A percentile compares a stretch with the other conserved stretches of the same genome.
phyloP scores from a whole-genome alignment of 2,888 invertebrate species.

The Leucoptera coffeella region DNA sequence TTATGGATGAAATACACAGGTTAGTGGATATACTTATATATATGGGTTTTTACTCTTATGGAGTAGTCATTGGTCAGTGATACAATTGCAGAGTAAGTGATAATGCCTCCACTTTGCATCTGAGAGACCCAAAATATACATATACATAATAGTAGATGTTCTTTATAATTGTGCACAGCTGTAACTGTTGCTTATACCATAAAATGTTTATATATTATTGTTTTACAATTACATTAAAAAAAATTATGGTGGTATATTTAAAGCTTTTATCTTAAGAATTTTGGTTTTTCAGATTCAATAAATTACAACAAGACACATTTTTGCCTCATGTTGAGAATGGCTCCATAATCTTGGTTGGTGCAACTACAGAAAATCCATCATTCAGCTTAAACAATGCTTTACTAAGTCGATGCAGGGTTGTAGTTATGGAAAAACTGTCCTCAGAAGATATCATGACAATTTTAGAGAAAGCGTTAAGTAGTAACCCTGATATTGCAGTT shows the following conservation, averaged over 20 bases:
- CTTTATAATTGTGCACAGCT: too few relatives aligned
- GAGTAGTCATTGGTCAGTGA: too few relatives aligned
- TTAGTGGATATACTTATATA: too few relatives aligned
- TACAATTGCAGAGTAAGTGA: too few relatives aligned
- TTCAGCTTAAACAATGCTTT: constrained; percentile 76
- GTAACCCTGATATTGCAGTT: constrained; percentile 14
- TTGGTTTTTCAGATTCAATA: constrained; percentile 78
- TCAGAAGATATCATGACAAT: constrained; percentile 55
- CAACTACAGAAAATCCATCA: constrained; percentile 86
- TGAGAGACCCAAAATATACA: too few relatives aligned
- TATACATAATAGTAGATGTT: too few relatives aligned
- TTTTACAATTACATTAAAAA: too few relatives aligned
- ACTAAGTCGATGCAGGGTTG: constrained; percentile 70
- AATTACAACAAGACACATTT: constrained; percentile 77
- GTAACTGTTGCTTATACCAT: too few relatives aligned
- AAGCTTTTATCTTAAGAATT: too few relatives aligned
- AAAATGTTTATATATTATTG: too few relatives aligned
- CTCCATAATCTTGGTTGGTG: constrained; percentile 70
- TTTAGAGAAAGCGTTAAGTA: constrained; percentile 50
- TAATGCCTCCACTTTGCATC: too few relatives aligned
- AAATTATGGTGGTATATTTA: too few relatives aligned
- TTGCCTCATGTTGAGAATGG: constrained; percentile 76
- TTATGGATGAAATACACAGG: constrained; percentile 83
- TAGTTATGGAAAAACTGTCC: constrained; percentile 65
- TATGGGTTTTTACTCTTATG: background rate